phyloP scores from a whole-genome alignment of 2,888 invertebrate species.

The Chaetogeoica ovagalla region DNA sequence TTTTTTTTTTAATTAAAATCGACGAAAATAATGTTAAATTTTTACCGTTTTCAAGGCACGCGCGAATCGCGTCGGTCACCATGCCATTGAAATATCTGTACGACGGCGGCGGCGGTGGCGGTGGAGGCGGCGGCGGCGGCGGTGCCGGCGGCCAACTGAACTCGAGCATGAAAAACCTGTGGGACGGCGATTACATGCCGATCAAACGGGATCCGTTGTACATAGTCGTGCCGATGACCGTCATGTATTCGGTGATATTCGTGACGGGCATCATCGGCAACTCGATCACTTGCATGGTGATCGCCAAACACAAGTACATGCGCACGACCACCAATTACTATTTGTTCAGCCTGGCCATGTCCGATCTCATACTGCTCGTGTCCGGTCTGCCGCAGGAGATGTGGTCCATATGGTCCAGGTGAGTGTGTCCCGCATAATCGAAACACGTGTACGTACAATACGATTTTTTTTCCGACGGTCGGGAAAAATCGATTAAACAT shows the following conservation, averaged over 20 bases:
- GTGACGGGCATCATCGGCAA: constrained; percentile 80
- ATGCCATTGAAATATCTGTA: background rate
- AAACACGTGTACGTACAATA: no score
- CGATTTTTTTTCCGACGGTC: no score
- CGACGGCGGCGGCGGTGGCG: background rate
- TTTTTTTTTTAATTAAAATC: no score
- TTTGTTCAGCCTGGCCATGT: constrained; percentile 80
- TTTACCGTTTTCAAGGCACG: no score
- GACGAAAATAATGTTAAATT: no score
- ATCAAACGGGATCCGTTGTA: constrained; percentile 63
- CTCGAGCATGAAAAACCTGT: background rate
- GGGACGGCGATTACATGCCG: background rate
- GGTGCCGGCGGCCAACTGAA: background rate
- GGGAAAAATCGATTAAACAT: no score
- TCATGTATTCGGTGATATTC: constrained; percentile 78
- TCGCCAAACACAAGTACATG: constrained; percentile 79
- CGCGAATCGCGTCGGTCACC: no score
- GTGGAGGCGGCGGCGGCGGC: background rate
- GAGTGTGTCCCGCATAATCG: background rate
- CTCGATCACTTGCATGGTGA: constrained; percentile 81
- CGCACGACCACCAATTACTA: constrained; percentile 82
- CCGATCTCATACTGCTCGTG: constrained; percentile 76
- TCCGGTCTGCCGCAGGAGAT: constrained; percentile 84
- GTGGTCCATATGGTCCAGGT: constrained; percentile 74
- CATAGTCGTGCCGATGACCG: constrained; percentile 73